Evolutionary conservation across 2,888 invertebrate genomes (phyloP).

Genomic region (Glyphotaelius pellucidus): DNA sequence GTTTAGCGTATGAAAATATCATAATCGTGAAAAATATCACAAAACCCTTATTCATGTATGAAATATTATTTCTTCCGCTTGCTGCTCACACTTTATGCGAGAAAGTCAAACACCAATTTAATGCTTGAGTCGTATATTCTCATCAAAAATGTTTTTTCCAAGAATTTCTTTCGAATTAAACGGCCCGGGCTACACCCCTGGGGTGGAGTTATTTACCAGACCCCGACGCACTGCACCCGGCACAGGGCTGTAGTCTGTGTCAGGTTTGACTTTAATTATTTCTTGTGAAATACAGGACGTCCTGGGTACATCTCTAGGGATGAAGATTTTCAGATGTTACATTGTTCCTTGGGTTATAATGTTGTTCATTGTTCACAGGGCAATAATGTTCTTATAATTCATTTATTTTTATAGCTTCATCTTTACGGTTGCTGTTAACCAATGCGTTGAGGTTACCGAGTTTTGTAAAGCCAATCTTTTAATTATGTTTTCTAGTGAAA

Average conservation of each 20-base stretch:
- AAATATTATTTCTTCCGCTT: not conserved
- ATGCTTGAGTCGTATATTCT: not conserved
- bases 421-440: not conserved
- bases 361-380: not conserved
- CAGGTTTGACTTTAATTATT: not conserved
- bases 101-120: constrained; percentile 33
- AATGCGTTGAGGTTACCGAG: not conserved
- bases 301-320: not conserved
- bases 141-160: not conserved
- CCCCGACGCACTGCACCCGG: not conserved
- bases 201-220: not conserved
- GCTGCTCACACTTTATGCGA: constrained; percentile 31
- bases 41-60: not conserved
- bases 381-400: not conserved
- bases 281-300: not conserved
- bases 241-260: not conserved
- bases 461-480: too few relatives aligned
- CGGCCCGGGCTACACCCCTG: not conserved
- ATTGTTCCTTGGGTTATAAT: not conserved
- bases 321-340: not conserved
- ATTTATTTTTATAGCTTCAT: not conserved
- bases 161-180: not conserved
- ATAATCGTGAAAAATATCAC: constrained; percentile 30
- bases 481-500: too few relatives aligned
- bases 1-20: constrained; percentile 17